These are phyloP conservation scores for Alloscopus bannaensis DNA, from an alignment of 2,888 invertebrate species.

Conservation along the genomic window DNA sequence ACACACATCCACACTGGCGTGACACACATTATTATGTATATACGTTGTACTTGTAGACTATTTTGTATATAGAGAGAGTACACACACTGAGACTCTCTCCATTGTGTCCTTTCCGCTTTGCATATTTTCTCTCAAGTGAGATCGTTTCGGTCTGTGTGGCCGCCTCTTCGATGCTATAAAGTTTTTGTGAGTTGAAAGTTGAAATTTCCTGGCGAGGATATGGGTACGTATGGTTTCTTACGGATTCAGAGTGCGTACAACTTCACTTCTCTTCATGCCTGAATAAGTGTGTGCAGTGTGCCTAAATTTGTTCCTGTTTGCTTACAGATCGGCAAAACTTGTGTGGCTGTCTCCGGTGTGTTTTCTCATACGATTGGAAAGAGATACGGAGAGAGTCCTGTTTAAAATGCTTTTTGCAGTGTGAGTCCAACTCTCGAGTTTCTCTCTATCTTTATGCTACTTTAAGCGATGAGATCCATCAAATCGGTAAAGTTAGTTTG, in stretches of 20 bases:
- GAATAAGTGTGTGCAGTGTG: slow-evolving; percentile 12
- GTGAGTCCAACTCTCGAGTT: too few relatives aligned
- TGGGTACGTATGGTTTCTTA: slow-evolving; percentile 35
- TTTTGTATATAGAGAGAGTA: not conserved
- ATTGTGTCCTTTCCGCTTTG: not conserved
- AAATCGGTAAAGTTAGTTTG: slow-evolving; percentile 5
- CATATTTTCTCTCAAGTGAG: too few relatives aligned
- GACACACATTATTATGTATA: too few relatives aligned
- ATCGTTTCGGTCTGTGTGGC: too few relatives aligned
- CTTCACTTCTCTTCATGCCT: slow-evolving; percentile 57
- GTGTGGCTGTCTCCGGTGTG: slow-evolving; percentile 1
- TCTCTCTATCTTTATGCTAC: not conserved
- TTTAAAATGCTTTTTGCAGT: not conserved
- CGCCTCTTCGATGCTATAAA: too few relatives aligned
- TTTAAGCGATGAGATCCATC: slow-evolving; percentile 18
- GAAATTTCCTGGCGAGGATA: not conserved
- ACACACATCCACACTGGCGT: too few relatives aligned
- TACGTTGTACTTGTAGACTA: too few relatives aligned
- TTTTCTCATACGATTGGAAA: slow-evolving; percentile 9
- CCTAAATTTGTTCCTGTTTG: slow-evolving; percentile 35
- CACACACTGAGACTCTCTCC: not conserved
- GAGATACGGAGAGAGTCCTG: slow-evolving; percentile 2
- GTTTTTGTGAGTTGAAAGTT: too few relatives aligned
- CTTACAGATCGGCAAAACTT: slow-evolving; percentile 12
- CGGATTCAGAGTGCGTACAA: slow-evolving; percentile 60